Conservation (phyloP, 2,797 vertebrate genomes). For the Sebastes diaconus region DNA sequence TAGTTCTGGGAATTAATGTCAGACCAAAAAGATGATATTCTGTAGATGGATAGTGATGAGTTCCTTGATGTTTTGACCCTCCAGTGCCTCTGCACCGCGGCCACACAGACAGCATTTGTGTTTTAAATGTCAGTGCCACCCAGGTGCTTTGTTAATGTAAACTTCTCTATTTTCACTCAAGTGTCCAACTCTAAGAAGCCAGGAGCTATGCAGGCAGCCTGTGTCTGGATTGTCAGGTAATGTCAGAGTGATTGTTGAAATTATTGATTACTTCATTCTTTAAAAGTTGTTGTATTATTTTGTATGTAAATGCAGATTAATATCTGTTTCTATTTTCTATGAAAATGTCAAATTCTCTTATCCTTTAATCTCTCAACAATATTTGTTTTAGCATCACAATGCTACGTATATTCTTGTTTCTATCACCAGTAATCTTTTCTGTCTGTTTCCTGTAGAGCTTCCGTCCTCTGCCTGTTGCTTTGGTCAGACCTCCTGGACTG, state of each 20-base stretch:
- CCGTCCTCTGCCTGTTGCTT: slow-evolving; percentile 83
- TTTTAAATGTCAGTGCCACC: slow-evolving; percentile 14
- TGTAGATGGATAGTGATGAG: not conserved
- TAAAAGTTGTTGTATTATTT: not conserved
- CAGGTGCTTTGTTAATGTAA: slow-evolving; percentile 25
- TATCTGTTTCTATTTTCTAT: not conserved
- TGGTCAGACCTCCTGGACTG: slow-evolving; percentile 83
- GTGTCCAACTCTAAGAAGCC: slow-evolving; percentile 23
- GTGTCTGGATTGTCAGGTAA: slow-evolving; percentile 71
- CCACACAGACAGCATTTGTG: slow-evolving; percentile 14
- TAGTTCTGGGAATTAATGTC: not conserved
- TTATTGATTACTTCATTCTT: not conserved
- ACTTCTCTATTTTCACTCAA: slow-evolving; percentile 31
- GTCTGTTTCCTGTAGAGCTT: slow-evolving; percentile 78
- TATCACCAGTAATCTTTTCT: not conserved
- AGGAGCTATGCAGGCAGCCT: slow-evolving; percentile 62
- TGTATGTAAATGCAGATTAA: not conserved
- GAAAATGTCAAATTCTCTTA: not conserved
- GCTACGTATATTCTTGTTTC: not conserved
- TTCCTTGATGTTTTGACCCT: not conserved
- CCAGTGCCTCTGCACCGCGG: not conserved
- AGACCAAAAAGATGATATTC: not conserved
- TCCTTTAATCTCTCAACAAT: not conserved
- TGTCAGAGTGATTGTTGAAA: not conserved
- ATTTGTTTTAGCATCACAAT: not conserved